phyloP scores from a whole-genome alignment of 2,113 vertebrate genomes.

The Miniopterus natalensis region DNA sequence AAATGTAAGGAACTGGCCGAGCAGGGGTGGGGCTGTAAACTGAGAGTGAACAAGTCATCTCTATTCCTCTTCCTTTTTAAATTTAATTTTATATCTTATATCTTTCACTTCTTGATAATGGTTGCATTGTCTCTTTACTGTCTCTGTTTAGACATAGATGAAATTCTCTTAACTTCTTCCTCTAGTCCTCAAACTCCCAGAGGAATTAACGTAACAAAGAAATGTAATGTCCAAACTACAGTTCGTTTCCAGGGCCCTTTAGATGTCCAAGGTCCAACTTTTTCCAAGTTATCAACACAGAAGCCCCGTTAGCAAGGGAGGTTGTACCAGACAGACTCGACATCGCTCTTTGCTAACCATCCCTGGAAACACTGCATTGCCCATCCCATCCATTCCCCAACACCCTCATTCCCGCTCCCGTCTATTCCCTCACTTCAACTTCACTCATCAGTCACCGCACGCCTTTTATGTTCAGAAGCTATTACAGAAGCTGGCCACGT shows the following conservation, averaged over 20 bases:
- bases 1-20: not conserved
- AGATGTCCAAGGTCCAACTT: not conserved
- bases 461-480: not conserved
- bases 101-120: not conserved
- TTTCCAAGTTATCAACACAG: not conserved
- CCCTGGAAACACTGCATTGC: not conserved
- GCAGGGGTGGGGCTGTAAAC: too few relatives aligned
- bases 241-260: not conserved
- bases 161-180: not conserved
- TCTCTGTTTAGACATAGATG: not conserved
- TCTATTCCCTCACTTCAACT: not conserved
- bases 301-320: not conserved
- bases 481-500: rapidly evolving
- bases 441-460: not conserved
- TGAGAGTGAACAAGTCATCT: not conserved
- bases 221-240: not conserved
- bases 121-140: not conserved
- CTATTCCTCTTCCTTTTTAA: not conserved
- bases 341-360: not conserved
- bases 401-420: too few relatives aligned
- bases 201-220: not conserved
- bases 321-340: not conserved
- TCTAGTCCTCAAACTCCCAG: not conserved
- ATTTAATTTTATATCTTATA: not conserved
- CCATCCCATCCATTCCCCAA: not conserved